Evolutionary conservation across 2,113 vertebrate species (phyloP).

Genomic region (Hoplias malabaricus): DNA sequence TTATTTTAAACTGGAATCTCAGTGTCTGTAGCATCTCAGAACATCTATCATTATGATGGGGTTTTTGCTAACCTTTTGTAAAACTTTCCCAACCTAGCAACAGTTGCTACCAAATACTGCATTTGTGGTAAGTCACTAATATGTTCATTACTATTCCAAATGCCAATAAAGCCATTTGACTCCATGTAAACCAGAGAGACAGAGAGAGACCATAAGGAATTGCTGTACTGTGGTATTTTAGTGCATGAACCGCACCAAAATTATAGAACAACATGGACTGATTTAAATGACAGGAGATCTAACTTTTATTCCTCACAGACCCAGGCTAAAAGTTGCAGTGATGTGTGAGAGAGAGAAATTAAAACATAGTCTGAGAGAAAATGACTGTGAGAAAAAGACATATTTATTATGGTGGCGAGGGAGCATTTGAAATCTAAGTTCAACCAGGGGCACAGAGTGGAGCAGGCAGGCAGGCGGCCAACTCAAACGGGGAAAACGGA

Average conservation of each 20-base stretch:
- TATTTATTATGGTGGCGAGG: constrained; percentile 28
- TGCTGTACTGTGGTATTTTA: too few species aligned
- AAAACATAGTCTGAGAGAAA: constrained; percentile 1
- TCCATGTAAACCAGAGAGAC: too few species aligned
- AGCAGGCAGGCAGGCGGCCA: constrained; percentile 34
- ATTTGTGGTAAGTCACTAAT: too few species aligned
- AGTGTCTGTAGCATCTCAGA: too few species aligned
- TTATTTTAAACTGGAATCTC: too few species aligned
- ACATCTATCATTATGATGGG: too few species aligned
- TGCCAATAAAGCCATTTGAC: too few species aligned
- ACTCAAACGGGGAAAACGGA: constrained; percentile 37
- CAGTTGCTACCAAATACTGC: neutral
- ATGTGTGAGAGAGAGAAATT: neutral
- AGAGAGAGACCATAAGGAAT: neutral
- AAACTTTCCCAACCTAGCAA: too few species aligned
- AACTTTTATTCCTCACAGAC: neutral
- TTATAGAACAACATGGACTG: neutral
- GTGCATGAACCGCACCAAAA: too few species aligned
- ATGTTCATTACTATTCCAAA: too few species aligned
- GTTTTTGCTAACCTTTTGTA: too few species aligned
- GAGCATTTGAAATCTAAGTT: constrained; percentile 33
- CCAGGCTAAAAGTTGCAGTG: neutral
- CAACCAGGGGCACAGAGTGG: constrained; percentile 18
- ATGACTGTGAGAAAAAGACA: neutral
- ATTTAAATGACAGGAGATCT: neutral